phyloP scores from a whole-genome alignment of 2,888 invertebrate species.

The Leucoma salicis region DNA sequence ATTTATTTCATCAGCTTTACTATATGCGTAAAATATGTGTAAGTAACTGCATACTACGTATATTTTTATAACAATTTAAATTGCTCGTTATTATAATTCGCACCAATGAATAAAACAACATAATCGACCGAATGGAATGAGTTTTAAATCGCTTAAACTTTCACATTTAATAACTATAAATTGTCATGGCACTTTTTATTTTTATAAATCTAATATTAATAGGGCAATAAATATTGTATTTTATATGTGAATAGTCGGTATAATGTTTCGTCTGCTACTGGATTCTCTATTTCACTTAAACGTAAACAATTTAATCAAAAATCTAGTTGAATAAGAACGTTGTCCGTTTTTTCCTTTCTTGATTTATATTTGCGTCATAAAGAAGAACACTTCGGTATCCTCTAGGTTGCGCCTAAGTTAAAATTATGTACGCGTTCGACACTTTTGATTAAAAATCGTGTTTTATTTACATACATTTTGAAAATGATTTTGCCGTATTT shows the following conservation, averaged over 20 bases:
- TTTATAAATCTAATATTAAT: constrained; percentile 20
- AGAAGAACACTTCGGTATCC: background rate
- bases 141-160: constrained; percentile 33
- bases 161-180: constrained; percentile 31
- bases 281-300: constrained; percentile 22
- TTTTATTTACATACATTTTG: constrained; percentile 50
- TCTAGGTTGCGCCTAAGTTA: background rate
- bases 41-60: constrained; percentile 43
- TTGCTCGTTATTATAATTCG: constrained; percentile 40
- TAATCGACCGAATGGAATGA: constrained; percentile 15
- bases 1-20: constrained; percentile 37
- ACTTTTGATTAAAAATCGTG: constrained; percentile 44
- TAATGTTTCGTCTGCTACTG: constrained; percentile 19
- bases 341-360: constrained; percentile 8
- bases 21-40: constrained; percentile 44
- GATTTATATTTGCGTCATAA: constrained; percentile 11
- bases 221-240: constrained; percentile 11
- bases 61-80: constrained; percentile 31
- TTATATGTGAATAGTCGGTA: constrained; percentile 4
- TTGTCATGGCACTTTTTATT: constrained; percentile 15
- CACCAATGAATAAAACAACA: constrained; percentile 29
- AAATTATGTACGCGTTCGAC: constrained; percentile 46
- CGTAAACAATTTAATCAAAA: constrained; percentile 18
- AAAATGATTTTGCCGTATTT: constrained; percentile 41
- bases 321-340: constrained; percentile 2